Conservation (phyloP, 2,113 vertebrate genomes). For the Eonycteris spelaea region DNA sequence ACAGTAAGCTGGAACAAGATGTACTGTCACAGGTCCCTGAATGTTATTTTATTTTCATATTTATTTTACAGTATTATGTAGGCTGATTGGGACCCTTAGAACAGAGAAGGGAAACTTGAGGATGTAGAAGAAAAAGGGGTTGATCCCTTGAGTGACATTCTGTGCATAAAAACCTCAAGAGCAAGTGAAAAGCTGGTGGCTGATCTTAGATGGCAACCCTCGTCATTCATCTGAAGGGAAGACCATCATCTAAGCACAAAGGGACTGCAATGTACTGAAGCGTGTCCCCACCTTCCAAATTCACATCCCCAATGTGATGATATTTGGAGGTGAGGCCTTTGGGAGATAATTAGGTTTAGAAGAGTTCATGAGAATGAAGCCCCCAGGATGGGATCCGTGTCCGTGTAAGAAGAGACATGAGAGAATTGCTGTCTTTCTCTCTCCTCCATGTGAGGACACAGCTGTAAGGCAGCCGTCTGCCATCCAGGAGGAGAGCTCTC, state of each 20-base stretch:
- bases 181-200: accelerated
- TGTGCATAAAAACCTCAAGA: neutral
- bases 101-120: neutral
- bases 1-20: neutral
- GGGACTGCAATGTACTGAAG: neutral
- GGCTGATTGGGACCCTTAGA: neutral
- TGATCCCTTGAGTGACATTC: neutral
- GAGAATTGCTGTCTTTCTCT: neutral
- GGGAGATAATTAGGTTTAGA: neutral
- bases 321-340: neutral
- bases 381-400: neutral
- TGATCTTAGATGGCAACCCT: neutral
- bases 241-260: neutral
- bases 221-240: neutral
- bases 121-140: neutral
- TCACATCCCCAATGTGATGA: neutral
- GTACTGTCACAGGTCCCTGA: neutral
- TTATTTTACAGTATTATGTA: neutral
- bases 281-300: neutral
- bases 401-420: neutral
- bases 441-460: neutral
- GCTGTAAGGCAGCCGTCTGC: neutral
- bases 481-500: neutral
- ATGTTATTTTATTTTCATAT: neutral
- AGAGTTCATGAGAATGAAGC: neutral